Evolutionary conservation across 2,113 vertebrate species (phyloP).

Genomic region (Pelvicachromis taeniatus): DNA sequence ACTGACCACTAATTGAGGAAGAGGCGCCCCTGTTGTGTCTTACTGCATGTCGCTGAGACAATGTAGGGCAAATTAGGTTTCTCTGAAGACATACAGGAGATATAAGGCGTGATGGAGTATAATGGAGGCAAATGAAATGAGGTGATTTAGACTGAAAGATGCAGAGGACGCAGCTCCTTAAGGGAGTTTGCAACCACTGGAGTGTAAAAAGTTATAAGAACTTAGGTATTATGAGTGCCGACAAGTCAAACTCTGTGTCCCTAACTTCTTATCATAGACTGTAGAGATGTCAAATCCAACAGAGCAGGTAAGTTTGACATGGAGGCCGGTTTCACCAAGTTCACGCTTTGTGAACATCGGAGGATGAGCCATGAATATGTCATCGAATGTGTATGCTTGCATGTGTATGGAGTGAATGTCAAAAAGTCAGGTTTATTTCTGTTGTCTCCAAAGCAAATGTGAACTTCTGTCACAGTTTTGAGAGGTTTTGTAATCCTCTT

Average conservation of each 20-base stretch:
- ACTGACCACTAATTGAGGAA: constrained; percentile 68
- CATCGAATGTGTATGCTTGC: not conserved
- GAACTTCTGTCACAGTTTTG: not conserved
- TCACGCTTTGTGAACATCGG: not conserved
- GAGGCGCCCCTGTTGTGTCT: constrained; percentile 47
- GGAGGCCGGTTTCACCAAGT: not conserved
- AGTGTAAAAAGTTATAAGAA: constrained; percentile 47
- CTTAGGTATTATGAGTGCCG: constrained; percentile 25
- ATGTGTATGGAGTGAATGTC: not conserved
- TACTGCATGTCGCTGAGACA: constrained; percentile 19
- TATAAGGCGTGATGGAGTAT: constrained; percentile 48
- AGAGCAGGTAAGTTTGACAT: constrained; percentile 19
- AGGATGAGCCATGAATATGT: not conserved
- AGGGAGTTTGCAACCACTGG: constrained; percentile 1
- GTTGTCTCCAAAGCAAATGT: not conserved
- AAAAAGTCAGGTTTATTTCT: not conserved
- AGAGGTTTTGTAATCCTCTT: not conserved
- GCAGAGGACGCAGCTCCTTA: constrained; percentile 30
- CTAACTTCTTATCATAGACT: constrained; percentile 14
- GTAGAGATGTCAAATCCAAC: constrained; percentile 22
- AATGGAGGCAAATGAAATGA: constrained; percentile 59
- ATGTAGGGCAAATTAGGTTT: constrained; percentile 42
- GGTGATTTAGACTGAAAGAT: constrained; percentile 49
- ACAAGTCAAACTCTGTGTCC: constrained; percentile 31
- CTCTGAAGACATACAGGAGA: constrained; percentile 34